Evolutionary conservation across 2,113 vertebrate species (phyloP).

Genomic region (Globicephala melas): DNA sequence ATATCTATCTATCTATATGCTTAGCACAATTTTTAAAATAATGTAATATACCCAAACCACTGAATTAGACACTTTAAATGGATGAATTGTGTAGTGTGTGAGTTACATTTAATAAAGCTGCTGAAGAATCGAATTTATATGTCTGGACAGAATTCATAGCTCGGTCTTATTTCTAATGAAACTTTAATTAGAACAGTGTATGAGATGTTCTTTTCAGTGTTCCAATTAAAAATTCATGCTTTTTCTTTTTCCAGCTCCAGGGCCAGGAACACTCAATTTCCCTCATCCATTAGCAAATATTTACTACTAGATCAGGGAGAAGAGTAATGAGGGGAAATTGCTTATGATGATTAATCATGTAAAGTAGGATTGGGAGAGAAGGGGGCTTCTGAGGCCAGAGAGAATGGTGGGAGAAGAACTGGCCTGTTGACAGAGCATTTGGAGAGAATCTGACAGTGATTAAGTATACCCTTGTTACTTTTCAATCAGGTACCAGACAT

Average conservation of each 20-base stretch:
- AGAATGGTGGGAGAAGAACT: not conserved
- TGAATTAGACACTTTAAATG: not conserved
- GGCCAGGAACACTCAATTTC: not conserved
- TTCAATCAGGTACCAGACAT: not conserved
- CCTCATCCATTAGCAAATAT: not conserved
- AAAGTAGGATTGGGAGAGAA: not conserved
- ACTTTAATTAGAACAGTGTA: not conserved
- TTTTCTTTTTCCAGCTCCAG: not conserved
- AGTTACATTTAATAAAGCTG: not conserved
- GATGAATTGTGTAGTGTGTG: not conserved
- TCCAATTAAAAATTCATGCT: not conserved
- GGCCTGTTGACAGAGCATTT: not conserved
- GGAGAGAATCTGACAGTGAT: not conserved
- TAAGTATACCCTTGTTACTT: not conserved
- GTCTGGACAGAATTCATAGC: not conserved
- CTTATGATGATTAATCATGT: not conserved
- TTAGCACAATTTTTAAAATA: not conserved
- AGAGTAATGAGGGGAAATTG: constrained; percentile 13
- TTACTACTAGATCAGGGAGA: not conserved
- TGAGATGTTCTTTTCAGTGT: not conserved
- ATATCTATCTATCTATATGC: not conserved
- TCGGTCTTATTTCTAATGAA: not conserved
- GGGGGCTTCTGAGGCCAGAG: not conserved
- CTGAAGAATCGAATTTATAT: not conserved
- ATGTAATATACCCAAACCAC: not conserved